A percentile compares a stretch with the other conserved stretches of the same genome.
phyloP scores from a whole-genome alignment of 2,797 vertebrate species.

The Toxotes lorentzi region DNA sequence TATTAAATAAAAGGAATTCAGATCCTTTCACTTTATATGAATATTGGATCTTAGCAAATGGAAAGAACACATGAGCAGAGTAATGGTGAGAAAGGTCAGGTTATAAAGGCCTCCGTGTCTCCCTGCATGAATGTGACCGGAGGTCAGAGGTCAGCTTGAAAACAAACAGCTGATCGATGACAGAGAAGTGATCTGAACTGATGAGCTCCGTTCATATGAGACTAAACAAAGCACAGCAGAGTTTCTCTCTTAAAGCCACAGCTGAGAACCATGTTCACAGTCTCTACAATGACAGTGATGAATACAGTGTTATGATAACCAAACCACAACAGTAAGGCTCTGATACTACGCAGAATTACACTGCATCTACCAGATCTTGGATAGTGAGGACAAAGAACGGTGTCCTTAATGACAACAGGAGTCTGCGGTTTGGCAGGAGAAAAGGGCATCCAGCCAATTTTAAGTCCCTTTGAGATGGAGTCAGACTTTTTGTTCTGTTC shows the following conservation, averaged over 20 bases:
- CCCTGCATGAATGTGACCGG: background rate
- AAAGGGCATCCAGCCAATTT: background rate
- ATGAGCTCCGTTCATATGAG: background rate
- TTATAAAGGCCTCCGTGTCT: background rate
- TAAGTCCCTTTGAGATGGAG: background rate
- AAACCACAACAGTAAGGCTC: no score
- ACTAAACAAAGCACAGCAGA: background rate
- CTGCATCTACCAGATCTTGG: background rate
- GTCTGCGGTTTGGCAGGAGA: background rate
- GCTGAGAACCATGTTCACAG: no score
- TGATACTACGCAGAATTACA: background rate
- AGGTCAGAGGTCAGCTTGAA: background rate
- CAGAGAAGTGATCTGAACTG: background rate
- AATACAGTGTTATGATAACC: no score
- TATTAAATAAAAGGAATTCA: background rate
- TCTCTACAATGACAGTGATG: no score
- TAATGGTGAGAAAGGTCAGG: background rate
- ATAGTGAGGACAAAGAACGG: background rate
- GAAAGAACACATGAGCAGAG: background rate
- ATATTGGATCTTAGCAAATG: background rate
- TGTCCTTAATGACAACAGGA: background rate
- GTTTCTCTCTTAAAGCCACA: background rate
- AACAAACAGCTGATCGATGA: background rate
- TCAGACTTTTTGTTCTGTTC: background rate
- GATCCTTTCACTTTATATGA: background rate